Evolutionary conservation across 2,113 vertebrate genomes (phyloP), one percentile per base, ranked within the genome.

Genomic region (Lasiurus cinereus): DNA sequence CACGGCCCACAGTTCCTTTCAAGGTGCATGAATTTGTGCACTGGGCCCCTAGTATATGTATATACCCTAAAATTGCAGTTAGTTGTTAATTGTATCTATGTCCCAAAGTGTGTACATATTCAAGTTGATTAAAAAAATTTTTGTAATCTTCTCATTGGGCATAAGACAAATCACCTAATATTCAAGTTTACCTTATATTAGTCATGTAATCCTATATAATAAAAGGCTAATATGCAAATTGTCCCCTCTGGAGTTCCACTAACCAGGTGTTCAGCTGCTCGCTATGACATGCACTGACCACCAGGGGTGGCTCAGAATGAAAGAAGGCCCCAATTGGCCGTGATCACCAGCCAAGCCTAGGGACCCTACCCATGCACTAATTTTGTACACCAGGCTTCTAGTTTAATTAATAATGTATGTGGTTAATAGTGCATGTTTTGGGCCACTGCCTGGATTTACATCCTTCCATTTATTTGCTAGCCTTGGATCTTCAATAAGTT

Each of bases 41-140:
- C 3, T 62, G 59, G 24, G 59, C 59, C 24, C 59, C 59, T 62
- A 62, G 18, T 76, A 10, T 62, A 56, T 14, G 12, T 59, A 48
- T 8, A 31, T 19, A 82, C 15, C 31, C 31, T 72, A 83, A 92
- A 78, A 86, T 80, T 94, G 31, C 36, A 83, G 4, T 67, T 85
- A 80, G 85, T 95, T 93, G 27, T 43, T 79, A 84, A 62, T 84
- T 74, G 21, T 56, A 64, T 64, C 31, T 91, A 4, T 4, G 33
- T 85, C 27, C 16, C 21, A 21, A 83, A 74, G 80, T 88, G 66
- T 76, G 0, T 43, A 50, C 88, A 72, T 89, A 56, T 91, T 82
- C 29, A 86, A 77, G 19, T 29, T 78, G 14, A 64, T 56, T 88
- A 92, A 78, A 62, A 90, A 83, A 29, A 8, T 46, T 86, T 73